Conservation (phyloP, 2,113 vertebrate species). For the Lophochroa leadbeateri region DNA sequence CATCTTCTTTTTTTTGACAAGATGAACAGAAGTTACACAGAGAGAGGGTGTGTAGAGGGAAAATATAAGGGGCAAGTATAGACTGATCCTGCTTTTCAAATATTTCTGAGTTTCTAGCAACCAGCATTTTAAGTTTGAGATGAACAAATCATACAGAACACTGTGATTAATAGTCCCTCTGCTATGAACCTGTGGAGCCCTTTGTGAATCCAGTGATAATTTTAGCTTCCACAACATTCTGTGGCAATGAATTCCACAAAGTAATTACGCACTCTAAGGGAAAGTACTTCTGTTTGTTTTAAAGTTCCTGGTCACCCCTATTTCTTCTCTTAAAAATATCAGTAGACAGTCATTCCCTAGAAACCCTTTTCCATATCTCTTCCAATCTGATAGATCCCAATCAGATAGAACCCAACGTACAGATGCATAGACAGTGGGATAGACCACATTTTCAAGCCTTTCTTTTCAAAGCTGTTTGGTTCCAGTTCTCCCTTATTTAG, state of each 20-base stretch:
- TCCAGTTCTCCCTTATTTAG: not conserved
- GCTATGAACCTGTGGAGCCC: not conserved
- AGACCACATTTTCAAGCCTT: not conserved
- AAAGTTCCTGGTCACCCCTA: not conserved
- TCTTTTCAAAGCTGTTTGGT: not conserved
- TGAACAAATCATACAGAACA: not conserved
- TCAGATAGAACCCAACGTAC: not conserved
- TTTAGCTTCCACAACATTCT: constrained; percentile 40
- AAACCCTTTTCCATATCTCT: not conserved
- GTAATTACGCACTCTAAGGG: not conserved
- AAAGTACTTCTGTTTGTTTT: not conserved
- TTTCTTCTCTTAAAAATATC: not conserved
- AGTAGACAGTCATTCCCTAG: not conserved
- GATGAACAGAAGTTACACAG: not conserved
- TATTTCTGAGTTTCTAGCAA: not conserved
- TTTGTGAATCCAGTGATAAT: constrained; percentile 46
- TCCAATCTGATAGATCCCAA: not conserved
- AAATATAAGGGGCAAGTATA: not conserved
- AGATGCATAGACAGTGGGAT: not conserved
- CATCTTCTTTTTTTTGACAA: not conserved
- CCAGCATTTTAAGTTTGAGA: not conserved
- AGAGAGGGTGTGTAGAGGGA: not conserved
- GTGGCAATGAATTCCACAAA: constrained; percentile 11
- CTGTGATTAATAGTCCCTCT: constrained; percentile 10
- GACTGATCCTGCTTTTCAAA: not conserved